Percentiles rank a stretch among this genome's conserved stretches.
Conservation (phyloP, 2,797 vertebrate genomes). For the Chanos chanos region DNA sequence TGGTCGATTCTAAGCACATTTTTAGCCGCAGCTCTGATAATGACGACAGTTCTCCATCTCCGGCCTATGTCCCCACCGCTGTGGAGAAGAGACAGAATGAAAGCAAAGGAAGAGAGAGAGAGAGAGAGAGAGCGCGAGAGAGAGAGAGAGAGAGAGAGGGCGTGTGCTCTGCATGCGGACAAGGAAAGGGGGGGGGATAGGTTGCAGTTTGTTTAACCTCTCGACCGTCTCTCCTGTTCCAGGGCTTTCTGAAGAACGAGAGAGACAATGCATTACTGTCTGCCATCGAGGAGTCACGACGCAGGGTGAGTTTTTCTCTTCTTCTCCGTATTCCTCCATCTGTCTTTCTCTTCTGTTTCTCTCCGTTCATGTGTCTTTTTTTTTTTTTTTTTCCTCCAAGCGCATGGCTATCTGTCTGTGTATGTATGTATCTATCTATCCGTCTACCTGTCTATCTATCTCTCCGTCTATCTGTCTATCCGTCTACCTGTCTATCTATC, state of each 20-base stretch:
- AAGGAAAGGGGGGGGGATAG: conserved; percentile 44
- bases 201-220: conserved; percentile 47
- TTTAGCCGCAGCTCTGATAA: conserved; percentile 32
- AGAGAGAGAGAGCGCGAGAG: conserved; percentile 22
- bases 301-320: conserved; percentile 78
- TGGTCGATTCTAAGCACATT: conserved; percentile 18
- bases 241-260: conserved; percentile 98
- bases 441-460: too few relatives aligned
- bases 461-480: too few relatives aligned
- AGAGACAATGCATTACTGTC: conserved; percentile 96
- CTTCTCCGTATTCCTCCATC: background rate
- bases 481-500: too few relatives aligned
- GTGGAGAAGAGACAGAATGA: conserved; percentile 32
- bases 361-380: background rate
- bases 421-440: too few relatives aligned
- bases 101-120: background rate
- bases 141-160: conserved; percentile 8
- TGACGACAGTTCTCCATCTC: conserved; percentile 30
- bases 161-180: conserved; percentile 43
- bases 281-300: conserved; percentile 95
- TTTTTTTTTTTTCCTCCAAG: background rate
- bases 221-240: conserved; percentile 44
- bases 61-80: conserved; percentile 42
- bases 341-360: background rate
- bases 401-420: background rate